A percentile compares a stretch with the other conserved stretches of the same genome.
Evolutionary conservation across 2,113 vertebrate genomes (phyloP).

Genomic region (Odocoileus virginianus): DNA sequence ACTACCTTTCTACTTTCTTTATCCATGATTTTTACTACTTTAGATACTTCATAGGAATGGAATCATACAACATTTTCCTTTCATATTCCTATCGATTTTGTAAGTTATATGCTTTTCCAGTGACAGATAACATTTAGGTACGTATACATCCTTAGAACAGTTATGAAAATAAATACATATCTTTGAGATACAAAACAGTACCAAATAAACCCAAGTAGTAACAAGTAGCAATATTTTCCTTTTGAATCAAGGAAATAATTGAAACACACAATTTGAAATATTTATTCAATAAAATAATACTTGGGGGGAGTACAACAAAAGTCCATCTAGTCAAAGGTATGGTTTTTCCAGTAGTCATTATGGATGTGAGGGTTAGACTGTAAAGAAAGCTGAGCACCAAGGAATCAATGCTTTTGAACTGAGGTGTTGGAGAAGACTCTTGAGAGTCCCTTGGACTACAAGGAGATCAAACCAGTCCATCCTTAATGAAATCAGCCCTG

Average conservation of each 20-base stretch:
- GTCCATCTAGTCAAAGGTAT: not conserved
- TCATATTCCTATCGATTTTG: not conserved
- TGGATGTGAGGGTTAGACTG: not conserved
- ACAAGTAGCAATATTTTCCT: not conserved
- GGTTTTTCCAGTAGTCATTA: not conserved
- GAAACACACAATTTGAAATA: slow-evolving; percentile 26
- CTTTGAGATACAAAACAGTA: not conserved
- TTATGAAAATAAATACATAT: not conserved
- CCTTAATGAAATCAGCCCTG: not conserved
- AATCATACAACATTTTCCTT: not conserved
- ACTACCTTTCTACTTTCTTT: not conserved
- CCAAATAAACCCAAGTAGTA: not conserved
- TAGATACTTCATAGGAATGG: not conserved
- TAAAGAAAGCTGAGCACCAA: not conserved
- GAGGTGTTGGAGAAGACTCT: not conserved
- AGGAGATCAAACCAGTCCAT: not conserved
- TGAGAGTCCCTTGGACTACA: not conserved
- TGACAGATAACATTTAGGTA: not conserved
- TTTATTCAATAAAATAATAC: slow-evolving; percentile 39
- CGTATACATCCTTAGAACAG: not conserved
- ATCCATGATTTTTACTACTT: not conserved
- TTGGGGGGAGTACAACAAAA: not conserved
- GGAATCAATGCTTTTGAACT: not conserved
- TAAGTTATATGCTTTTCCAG: not conserved
- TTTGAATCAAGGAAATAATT: not conserved